These are phyloP conservation scores for Pristionchus exspectatus DNA, from an alignment of 2,888 invertebrate species.

Conservation along the genomic window DNA sequence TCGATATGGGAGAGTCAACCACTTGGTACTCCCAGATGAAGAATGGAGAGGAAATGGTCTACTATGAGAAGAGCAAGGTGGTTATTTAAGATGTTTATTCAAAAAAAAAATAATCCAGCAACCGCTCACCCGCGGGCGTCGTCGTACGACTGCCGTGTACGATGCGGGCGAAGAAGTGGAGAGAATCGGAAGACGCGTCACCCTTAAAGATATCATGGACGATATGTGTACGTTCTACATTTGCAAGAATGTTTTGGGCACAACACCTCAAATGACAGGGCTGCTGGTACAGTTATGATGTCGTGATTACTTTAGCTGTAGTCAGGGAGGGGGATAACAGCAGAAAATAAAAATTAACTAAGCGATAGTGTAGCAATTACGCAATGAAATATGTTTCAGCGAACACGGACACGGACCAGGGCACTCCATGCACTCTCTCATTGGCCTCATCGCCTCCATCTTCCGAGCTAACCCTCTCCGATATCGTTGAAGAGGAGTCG, in stretches of 20 bases:
- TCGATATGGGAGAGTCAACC: slow-evolving; percentile 27
- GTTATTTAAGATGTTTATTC: neutral
- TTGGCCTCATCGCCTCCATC: slow-evolving; percentile 23
- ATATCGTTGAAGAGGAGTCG: slow-evolving; percentile 9
- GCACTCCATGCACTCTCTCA: neutral
- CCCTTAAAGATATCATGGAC: slow-evolving; percentile 18
- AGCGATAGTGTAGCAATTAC: neutral
- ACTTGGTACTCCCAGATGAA: slow-evolving; percentile 42
- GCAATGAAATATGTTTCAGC: neutral
- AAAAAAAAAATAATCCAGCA: neutral
- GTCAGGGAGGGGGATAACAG: no score
- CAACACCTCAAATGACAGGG: no score
- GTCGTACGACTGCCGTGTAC: neutral
- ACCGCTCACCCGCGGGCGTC: neutral
- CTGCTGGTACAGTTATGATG: no score
- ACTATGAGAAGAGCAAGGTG: slow-evolving; percentile 53
- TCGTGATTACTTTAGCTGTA: no score
- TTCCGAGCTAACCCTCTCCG: slow-evolving; percentile 36
- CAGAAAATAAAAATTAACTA: no score
- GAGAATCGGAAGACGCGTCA: slow-evolving; percentile 7
- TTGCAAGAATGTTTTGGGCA: no score
- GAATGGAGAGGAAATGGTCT: slow-evolving; percentile 52
- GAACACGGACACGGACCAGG: slow-evolving; percentile 33
- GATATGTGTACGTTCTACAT: slow-evolving; percentile 30
- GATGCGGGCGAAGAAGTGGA: slow-evolving; percentile 41